A percentile compares a stretch with the other conserved stretches of the same genome.
phyloP scores from a whole-genome alignment of 2,888 invertebrate genomes.

The Diaphora mendica region DNA sequence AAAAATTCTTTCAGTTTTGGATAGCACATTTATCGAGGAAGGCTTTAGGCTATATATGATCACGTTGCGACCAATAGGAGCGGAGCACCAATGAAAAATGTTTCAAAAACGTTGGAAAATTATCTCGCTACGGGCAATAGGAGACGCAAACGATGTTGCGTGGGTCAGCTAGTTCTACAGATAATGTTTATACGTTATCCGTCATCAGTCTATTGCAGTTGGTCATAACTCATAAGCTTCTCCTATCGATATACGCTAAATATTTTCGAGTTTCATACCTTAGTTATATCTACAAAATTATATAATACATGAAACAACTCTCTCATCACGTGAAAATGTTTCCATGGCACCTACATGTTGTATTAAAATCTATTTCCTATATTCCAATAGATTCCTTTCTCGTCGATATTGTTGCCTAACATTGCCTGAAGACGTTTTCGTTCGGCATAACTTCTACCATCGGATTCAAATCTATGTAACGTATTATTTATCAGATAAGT shows the following conservation, averaged over 20 bases:
- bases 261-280: not conserved
- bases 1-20: too few species aligned
- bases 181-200: not conserved
- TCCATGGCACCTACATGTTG: slow-evolving; percentile 29
- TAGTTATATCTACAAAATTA: slow-evolving; percentile 17
- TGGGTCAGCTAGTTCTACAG: too few species aligned
- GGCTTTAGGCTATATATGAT: too few species aligned
- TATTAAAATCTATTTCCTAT: slow-evolving; percentile 46
- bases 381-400: slow-evolving; percentile 51
- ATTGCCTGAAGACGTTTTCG: slow-evolving; percentile 33
- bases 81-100: too few species aligned
- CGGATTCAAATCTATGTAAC: slow-evolving; percentile 9
- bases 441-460: slow-evolving; percentile 2
- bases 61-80: too few species aligned
- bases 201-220: not conserved
- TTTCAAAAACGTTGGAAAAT: too few species aligned
- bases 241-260: not conserved
- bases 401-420: slow-evolving; percentile 43
- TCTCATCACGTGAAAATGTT: slow-evolving; percentile 40
- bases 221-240: too few species aligned
- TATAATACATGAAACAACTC: slow-evolving; percentile 41
- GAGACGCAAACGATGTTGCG: too few species aligned
- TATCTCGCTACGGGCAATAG: too few species aligned
- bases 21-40: too few species aligned
- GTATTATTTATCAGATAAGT: not conserved